Evolutionary conservation across 2,888 invertebrate species (phyloP).

Genomic region (Scaeva pyrastri): DNA sequence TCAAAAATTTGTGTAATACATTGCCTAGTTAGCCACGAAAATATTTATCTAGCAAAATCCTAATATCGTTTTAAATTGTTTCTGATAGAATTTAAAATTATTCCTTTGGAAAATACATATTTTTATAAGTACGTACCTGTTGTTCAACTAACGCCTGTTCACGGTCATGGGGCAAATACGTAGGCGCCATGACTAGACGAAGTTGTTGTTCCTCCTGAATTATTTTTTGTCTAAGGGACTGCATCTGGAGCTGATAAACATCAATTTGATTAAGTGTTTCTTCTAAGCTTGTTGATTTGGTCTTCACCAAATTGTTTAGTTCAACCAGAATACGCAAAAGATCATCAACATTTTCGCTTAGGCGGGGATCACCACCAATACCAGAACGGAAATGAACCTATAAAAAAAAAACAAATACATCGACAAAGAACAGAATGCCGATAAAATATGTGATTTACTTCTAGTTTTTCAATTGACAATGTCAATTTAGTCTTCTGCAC

Average conservation of each 20-base stretch:
- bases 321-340: conserved; percentile 89
- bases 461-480: conserved; percentile 95
- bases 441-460: conserved; percentile 86
- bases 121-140: conserved; percentile 88
- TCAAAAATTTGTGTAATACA: neutral
- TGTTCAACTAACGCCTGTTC: conserved; percentile 92
- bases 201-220: conserved; percentile 95
- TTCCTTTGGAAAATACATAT: neutral
- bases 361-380: conserved; percentile 91
- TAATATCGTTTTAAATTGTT: neutral
- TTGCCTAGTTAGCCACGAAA: conserved; percentile 43
- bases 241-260: conserved; percentile 94
- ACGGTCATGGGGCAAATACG: conserved; percentile 92
- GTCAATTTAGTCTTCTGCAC: conserved; percentile 95
- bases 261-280: conserved; percentile 93
- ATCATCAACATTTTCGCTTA: conserved; percentile 89
- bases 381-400: conserved; percentile 95
- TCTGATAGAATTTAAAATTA: conserved; percentile 8
- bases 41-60: conserved; percentile 6
- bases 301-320: conserved; percentile 80
- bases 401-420: conserved; percentile 44
- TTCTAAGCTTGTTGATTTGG: conserved; percentile 86
- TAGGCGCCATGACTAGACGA: conserved; percentile 92
- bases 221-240: conserved; percentile 92
- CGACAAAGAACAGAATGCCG: conserved; percentile 29